Evolutionary conservation across 2,113 vertebrate species (phyloP), one percentile per base, ranked within the genome.

Genomic region (Mormoops blainvillei): DNA sequence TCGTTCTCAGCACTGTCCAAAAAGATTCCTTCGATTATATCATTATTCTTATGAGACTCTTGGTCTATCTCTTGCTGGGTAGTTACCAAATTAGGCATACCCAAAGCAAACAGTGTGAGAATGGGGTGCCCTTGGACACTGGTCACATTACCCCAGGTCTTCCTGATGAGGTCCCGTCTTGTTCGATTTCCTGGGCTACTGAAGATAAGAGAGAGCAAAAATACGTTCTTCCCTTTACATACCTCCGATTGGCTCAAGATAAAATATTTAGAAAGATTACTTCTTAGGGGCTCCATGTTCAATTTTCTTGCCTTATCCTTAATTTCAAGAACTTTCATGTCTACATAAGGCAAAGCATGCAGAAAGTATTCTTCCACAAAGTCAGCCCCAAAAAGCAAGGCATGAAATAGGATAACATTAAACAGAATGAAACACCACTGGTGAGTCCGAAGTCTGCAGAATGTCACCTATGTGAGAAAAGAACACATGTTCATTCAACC

Each of bases 381-480:
- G 95, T 99, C 99, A 1, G 99, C 99, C 14, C 99, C 99, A 2
- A 99, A 99, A 70, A 99, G 97, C 98, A 99, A 97, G 50, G 98
- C 81, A 4, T 99, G 99, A 98, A 99, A 99, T 16, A 99, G 99
- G 41, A 99, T 41, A 77, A 99, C 76, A 0, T 99, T 99, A 95
- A 99, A 99, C 80, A 99, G 98, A 45, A 99, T 98, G 98, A 99
- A 99, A 83, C 99, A 99, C 99, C 99, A 99, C 98, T 99, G 99
- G 95, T 99, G 99, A 68, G 99, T 99, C 26, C 98, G 98, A 80
- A 99, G 98, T 94, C 98, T 99, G 98, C 99, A 99, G 96, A 98
- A 98, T 0, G 91, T 98, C 95, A 98, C 97, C 99, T 99, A 97
- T 82, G 76, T 33, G 67, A 90, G 81, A 84, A 70, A 73, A 94